Conservation (phyloP, 2,797 vertebrate genomes). For the Novumbra hubbsi region DNA sequence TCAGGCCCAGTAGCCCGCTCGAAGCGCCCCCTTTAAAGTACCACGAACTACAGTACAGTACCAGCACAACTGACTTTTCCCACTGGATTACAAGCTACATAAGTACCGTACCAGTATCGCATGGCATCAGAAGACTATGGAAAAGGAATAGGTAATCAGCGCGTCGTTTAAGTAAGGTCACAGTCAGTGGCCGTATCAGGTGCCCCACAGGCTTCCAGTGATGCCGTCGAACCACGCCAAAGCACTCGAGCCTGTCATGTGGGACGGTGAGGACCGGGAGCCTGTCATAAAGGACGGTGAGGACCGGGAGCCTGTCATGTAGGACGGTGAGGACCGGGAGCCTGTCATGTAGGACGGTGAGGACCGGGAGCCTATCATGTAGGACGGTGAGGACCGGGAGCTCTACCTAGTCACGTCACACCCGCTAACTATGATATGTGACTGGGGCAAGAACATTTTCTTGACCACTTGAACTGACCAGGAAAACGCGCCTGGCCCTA, state of each 20-base stretch:
- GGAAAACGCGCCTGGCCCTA: conserved; percentile 20
- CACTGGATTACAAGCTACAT: conserved; percentile 73
- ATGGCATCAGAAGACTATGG: conserved; percentile 69
- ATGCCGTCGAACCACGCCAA: conserved; percentile 66
- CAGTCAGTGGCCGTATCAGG: conserved; percentile 60
- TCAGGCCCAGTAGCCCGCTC: conserved; percentile 66
- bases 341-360: conserved; percentile 23
- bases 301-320: not conserved
- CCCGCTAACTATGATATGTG: not conserved
- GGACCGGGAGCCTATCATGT: not conserved
- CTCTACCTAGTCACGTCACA: not conserved
- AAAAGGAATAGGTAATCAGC: conserved; percentile 71
- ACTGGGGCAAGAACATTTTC: not conserved
- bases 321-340: conserved; percentile 27
- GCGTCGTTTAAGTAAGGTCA: conserved; percentile 63
- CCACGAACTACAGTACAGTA: conserved; percentile 64
- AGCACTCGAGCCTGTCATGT: conserved; percentile 27
- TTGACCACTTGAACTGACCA: not conserved
- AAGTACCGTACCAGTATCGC: conserved; percentile 62
- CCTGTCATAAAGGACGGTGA: too few species aligned
- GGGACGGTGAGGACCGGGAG: conserved; percentile 27
- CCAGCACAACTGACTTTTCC: conserved; percentile 36
- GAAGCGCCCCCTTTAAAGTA: conserved; percentile 64
- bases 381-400: conserved; percentile 20
- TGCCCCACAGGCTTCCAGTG: conserved; percentile 52